Base-by-base conservation (phyloP, 2,113 vertebrate species). In the Hippocampus comes region DNA sequence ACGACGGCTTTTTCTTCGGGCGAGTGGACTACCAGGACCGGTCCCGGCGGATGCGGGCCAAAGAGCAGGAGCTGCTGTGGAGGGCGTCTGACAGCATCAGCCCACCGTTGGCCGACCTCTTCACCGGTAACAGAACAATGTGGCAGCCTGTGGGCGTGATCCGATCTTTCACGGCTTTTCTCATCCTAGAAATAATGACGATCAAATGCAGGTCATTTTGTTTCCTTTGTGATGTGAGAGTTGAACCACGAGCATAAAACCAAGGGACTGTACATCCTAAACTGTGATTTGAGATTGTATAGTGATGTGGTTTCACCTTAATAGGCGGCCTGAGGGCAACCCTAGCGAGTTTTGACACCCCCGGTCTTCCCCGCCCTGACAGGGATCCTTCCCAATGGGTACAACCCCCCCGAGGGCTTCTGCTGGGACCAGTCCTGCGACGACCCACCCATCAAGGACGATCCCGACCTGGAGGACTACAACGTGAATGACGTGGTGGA, bases 11-110 rank as follows among this genome's bases (percentile, higher is more conserved):
- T 56, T 97, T 98, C 88, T 90, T 97, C 0, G 96, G 96, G 4
- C 95, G 96, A 0, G 77, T 97, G 63, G 96, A 98, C 87, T 94
- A 96, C 84, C 94, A 97, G 89, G 96, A 98, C 84, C 95, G 94
- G 56, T 0, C 0, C 0, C 8, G 21, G 0, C 89, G 96, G 65
- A 79, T 75, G 87, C 0, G 0, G 0, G 25, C 1, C 0, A 83
- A 20, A 74, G 86, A 93, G 70, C 94, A 96, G 94, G 96, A 97
- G 88, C 89, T 94, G 68, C 73, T 97, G 4, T 97, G 96, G 96
- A 85, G 95, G 72, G 96, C 89, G 0, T 96, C 95, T 0, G 81
- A 84, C 70, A 95, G 91, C 83, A 88, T 96, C 53, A 20, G 60
- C 0, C 84, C 94, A 0, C 94, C 95, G 0, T 0, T 38, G 0